Evolutionary conservation across 1,140 invertebrate genomes (phyloP).

Genomic region (Parasteatoda tepidariorum): DNA sequence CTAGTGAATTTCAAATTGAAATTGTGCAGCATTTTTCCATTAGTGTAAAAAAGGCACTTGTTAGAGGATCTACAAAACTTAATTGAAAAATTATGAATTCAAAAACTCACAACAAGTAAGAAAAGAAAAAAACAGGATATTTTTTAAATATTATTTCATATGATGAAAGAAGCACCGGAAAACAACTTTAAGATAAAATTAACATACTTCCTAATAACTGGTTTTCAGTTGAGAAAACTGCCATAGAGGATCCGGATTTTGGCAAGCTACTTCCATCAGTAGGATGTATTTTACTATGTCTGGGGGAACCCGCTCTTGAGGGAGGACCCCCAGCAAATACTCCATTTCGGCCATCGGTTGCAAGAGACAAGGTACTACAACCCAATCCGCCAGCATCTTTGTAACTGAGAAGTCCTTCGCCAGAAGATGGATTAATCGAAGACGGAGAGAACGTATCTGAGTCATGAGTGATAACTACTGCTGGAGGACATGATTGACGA

Average conservation of each 20-base stretch:
- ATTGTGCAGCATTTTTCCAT: no score
- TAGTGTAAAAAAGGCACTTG: no score
- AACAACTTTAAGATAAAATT: no score
- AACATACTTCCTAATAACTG: constrained; percentile 40
- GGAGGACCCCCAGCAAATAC: constrained; percentile 3
- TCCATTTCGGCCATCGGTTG: constrained; percentile 23
- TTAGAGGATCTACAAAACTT: no score
- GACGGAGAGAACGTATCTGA: constrained; percentile 22
- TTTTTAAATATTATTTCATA: no score
- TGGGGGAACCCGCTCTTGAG: constrained; percentile 35
- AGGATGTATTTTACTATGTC: constrained; percentile 49
- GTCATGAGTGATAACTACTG: constrained; percentile 49
- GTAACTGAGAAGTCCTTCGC: constrained; percentile 37
- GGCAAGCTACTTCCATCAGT: constrained; percentile 23
- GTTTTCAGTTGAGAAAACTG: constrained; percentile 29
- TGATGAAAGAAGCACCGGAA: no score
- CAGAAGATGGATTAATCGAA: constrained; percentile 42
- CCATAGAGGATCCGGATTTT: constrained; percentile 36
- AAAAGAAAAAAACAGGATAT: no score
- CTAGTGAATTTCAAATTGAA: no score
- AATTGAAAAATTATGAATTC: no score
- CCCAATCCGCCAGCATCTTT: constrained; percentile 31
- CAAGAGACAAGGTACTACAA: constrained; percentile 33
- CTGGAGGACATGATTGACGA: constrained; percentile 27
- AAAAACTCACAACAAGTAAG: no score